phyloP scores from a whole-genome alignment of 1,140 invertebrate genomes.

The Tribolium madens region DNA sequence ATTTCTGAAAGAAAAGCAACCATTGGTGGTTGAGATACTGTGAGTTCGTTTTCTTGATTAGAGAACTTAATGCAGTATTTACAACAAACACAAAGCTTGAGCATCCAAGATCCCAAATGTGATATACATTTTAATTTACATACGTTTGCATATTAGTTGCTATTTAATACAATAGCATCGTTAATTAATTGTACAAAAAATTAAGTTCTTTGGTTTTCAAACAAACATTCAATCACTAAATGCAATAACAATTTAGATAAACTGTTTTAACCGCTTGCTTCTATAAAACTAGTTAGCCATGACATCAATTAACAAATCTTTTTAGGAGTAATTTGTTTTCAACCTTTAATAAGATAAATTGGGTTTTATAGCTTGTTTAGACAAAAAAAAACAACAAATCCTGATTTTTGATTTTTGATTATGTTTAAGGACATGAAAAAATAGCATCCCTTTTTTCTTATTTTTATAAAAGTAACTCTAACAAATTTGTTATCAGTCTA shows the following conservation, averaged over 20 bases:
- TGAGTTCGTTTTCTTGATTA: slow-evolving; percentile 25
- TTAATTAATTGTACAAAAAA: slow-evolving; percentile 26
- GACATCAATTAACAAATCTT: no score
- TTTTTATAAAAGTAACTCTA: background rate
- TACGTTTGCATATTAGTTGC: slow-evolving; percentile 38
- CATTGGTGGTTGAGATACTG: background rate
- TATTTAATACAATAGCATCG: slow-evolving; percentile 17
- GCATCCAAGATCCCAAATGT: slow-evolving; percentile 18
- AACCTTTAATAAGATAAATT: no score
- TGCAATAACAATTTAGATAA: background rate
- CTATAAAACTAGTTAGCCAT: background rate
- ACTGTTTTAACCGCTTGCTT: background rate
- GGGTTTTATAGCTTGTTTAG: no score
- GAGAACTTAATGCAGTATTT: slow-evolving; percentile 21
- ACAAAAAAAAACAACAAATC: no score
- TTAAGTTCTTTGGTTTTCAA: background rate
- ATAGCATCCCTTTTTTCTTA: background rate
- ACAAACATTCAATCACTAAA: slow-evolving; percentile 30
- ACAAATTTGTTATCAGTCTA: background rate
- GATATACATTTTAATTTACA: slow-evolving; percentile 37
- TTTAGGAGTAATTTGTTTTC: no score
- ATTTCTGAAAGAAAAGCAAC: background rate
- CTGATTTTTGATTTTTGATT: no score
- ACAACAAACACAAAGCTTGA: slow-evolving; percentile 23
- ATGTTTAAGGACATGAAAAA: background rate